Percentiles rank a stretch among this genome's conserved stretches.
phyloP scores from a whole-genome alignment of 2,113 vertebrate genomes.

The Panurus biarmicus region DNA sequence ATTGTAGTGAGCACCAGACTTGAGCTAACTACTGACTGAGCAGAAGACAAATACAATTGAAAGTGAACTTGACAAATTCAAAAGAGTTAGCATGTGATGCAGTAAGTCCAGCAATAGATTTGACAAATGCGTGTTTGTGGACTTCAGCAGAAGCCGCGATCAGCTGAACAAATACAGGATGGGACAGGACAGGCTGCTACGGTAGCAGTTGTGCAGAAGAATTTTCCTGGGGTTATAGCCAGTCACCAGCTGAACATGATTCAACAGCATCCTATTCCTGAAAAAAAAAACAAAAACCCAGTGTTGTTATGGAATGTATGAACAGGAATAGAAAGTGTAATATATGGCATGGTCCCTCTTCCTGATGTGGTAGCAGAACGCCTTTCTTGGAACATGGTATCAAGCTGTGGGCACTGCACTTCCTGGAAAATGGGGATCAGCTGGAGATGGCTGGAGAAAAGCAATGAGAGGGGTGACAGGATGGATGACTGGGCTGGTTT shows the following conservation, averaged over 20 bases:
- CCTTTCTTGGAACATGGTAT: not conserved
- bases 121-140: not conserved
- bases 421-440: not conserved
- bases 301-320: not conserved
- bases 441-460: not conserved
- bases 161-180: not conserved
- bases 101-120: not conserved
- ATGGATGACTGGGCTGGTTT: not conserved
- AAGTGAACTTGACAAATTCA: not conserved
- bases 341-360: not conserved
- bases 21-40: not conserved
- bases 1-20: not conserved
- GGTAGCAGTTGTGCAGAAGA: not conserved
- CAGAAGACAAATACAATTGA: not conserved
- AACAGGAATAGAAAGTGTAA: not conserved
- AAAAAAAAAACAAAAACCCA: not conserved
- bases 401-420: not conserved
- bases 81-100: not conserved
- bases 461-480: not conserved
- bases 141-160: not conserved
- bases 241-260: not conserved
- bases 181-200: not conserved
- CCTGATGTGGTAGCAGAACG: not conserved
- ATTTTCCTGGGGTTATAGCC: not conserved
- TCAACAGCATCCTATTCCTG: not conserved